Evolutionary conservation across 2,113 vertebrate species (phyloP).

Genomic region (Phainopepla nitens): DNA sequence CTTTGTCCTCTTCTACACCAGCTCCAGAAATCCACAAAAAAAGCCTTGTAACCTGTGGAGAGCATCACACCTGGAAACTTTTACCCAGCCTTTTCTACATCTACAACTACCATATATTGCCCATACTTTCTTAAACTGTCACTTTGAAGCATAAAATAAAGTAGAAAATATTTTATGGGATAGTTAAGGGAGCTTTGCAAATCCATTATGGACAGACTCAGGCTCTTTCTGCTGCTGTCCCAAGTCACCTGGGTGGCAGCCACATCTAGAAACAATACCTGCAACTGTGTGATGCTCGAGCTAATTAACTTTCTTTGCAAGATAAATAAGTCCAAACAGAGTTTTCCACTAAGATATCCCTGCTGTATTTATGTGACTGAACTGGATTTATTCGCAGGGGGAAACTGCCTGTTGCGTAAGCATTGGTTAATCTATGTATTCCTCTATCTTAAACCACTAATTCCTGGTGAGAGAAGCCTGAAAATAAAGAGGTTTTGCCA

Average conservation of each 20-base stretch:
- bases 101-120: rapidly evolving
- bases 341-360: background rate
- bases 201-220: background rate
- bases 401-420: background rate
- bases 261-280: background rate
- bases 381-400: background rate
- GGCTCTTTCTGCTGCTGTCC: background rate
- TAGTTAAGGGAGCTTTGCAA: background rate
- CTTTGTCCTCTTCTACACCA: background rate
- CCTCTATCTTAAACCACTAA: background rate
- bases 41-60: background rate
- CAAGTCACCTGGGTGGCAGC: background rate
- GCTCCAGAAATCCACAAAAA: background rate
- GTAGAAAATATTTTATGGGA: background rate
- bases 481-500: background rate
- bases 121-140: background rate
- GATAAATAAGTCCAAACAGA: background rate
- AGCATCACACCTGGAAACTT: background rate
- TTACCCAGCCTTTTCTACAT: background rate
- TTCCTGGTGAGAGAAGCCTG: background rate
- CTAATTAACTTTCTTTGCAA: background rate
- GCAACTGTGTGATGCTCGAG: background rate
- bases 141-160: background rate
- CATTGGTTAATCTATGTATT: background rate
- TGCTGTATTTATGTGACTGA: background rate